Evolutionary conservation across 2,888 invertebrate genomes (phyloP).

Genomic region (Caenorhabditis sulstoni): DNA sequence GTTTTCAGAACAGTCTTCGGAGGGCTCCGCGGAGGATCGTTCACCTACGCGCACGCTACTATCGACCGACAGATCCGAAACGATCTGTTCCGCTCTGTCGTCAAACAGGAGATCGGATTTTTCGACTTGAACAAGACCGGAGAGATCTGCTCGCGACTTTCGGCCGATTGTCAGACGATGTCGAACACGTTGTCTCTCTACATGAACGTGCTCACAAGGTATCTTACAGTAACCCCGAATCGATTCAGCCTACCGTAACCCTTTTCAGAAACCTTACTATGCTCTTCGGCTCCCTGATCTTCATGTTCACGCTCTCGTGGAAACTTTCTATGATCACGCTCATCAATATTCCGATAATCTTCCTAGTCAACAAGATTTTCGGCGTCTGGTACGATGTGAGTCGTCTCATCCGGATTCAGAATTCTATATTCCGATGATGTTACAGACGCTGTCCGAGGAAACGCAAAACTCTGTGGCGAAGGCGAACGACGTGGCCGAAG

Average conservation of each 20-base stretch:
- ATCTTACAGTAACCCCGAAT: not conserved
- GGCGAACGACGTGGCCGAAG: slow-evolving; percentile 82
- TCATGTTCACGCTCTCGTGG: slow-evolving; percentile 82
- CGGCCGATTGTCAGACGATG: slow-evolving; percentile 82
- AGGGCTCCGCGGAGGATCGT: slow-evolving; percentile 81
- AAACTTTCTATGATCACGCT: slow-evolving; percentile 81
- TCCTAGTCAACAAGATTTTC: slow-evolving; percentile 81
- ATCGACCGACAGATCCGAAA: slow-evolving; percentile 78
- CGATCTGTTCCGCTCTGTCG: slow-evolving; percentile 80
- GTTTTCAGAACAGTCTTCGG: slow-evolving; percentile 80
- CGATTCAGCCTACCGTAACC: not conserved
- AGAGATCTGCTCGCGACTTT: slow-evolving; percentile 82
- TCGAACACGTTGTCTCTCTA: slow-evolving; percentile 82
- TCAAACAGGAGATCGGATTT: slow-evolving; percentile 81
- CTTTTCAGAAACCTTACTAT: slow-evolving; percentile 80
- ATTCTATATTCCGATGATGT: slow-evolving; percentile 6
- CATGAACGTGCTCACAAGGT: slow-evolving; percentile 81
- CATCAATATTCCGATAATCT: slow-evolving; percentile 81
- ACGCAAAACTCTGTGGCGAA: slow-evolving; percentile 81
- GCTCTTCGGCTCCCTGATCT: slow-evolving; percentile 81
- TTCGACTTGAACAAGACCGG: slow-evolving; percentile 81
- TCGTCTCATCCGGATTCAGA: too few relatives aligned
- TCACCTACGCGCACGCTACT: slow-evolving; percentile 80
- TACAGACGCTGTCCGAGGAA: slow-evolving; percentile 81
- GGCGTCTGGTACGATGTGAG: slow-evolving; percentile 82